Percentiles rank a stretch among this genome's conserved stretches.
phyloP scores from a whole-genome alignment of 1,140 invertebrate species.

The Platorchestia sp. region DNA sequence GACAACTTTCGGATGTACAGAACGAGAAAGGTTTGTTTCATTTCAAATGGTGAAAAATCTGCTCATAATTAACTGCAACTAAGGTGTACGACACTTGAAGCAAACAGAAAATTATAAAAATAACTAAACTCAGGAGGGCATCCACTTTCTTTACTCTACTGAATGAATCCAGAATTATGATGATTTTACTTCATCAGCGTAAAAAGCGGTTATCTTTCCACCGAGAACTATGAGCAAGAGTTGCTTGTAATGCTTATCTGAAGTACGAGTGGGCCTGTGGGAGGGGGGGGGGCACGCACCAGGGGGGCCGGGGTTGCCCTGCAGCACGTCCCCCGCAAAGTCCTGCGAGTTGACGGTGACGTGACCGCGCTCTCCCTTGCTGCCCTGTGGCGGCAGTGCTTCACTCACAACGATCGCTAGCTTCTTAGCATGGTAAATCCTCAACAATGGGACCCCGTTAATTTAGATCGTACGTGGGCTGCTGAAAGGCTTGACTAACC shows the following conservation, averaged over 20 bases:
- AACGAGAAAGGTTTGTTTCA: too few species aligned
- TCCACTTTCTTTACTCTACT: background rate
- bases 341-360: constrained; percentile 91
- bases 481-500: background rate
- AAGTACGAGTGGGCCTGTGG: background rate
- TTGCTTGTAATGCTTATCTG: background rate
- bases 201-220: background rate
- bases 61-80: background rate
- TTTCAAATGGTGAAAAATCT: too few species aligned
- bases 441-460: background rate
- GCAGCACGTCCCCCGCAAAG: constrained; percentile 91
- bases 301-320: constrained; percentile 78
- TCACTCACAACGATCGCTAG: background rate
- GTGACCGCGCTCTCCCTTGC: constrained; percentile 91
- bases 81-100: background rate
- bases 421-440: background rate
- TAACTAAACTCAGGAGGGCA: background rate
- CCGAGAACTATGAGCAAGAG: background rate
- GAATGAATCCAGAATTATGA: background rate
- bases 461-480: background rate
- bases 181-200: background rate
- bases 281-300: background rate
- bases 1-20: too few species aligned
- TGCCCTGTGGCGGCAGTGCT: constrained; percentile 84
- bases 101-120: background rate